Percentiles rank a stretch among this genome's conserved stretches.
These are phyloP conservation scores for Lithobius niger DNA, from an alignment of 1,140 invertebrate genomes.

Conservation along the genomic window DNA sequence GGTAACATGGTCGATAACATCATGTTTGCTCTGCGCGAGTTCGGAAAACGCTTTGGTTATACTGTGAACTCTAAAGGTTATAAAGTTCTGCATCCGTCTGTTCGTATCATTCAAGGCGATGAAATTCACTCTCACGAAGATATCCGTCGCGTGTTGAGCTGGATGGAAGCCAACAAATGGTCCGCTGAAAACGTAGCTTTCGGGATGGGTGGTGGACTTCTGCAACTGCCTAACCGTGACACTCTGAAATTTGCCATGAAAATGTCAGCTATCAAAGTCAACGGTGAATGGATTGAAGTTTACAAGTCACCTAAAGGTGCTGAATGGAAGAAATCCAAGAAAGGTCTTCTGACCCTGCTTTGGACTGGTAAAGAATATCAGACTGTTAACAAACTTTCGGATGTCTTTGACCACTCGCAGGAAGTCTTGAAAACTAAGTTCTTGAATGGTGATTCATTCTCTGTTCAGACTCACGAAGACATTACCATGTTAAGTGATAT, in stretches of 20 bases:
- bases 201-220: slow-evolving; percentile 36
- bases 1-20: slow-evolving; percentile 34
- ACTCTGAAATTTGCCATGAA: slow-evolving; percentile 41
- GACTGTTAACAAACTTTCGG: too few relatives aligned
- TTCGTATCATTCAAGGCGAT: slow-evolving; percentile 38
- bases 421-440: too few relatives aligned
- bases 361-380: too few relatives aligned
- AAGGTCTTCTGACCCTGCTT: too few relatives aligned
- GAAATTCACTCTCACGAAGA: slow-evolving; percentile 35
- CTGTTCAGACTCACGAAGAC: too few relatives aligned
- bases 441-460: too few relatives aligned
- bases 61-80: slow-evolving; percentile 34
- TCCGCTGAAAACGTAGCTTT: slow-evolving; percentile 35
- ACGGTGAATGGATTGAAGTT: too few relatives aligned
- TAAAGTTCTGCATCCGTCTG: slow-evolving; percentile 33
- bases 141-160: slow-evolving; percentile 22
- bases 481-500: too few relatives aligned
- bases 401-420: too few relatives aligned
- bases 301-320: too few relatives aligned
- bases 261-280: slow-evolving; percentile 33
- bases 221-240: slow-evolving; percentile 37
- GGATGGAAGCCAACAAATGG: slow-evolving; percentile 28
- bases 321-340: too few relatives aligned
- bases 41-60: slow-evolving; percentile 32
- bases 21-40: slow-evolving; percentile 32